Conservation (phyloP, 2,113 vertebrate species). For the Haemorhous mexicanus region DNA sequence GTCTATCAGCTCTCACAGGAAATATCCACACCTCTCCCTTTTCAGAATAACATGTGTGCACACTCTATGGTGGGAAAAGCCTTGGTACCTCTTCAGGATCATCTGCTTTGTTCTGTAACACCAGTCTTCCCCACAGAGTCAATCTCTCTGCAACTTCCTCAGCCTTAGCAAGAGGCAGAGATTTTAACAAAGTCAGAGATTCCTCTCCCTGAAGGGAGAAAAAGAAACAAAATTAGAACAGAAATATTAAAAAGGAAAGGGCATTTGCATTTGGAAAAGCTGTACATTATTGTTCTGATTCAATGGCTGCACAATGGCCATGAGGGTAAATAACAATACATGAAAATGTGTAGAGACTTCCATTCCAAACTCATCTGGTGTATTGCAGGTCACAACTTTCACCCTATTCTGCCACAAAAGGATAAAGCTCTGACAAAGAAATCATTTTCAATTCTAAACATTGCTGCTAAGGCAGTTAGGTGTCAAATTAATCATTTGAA, state of each 20-base stretch:
- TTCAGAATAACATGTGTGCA: not conserved
- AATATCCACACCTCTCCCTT: not conserved
- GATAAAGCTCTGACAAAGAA: not conserved
- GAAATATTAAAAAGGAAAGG: not conserved
- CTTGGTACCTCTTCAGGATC: conserved; percentile 73
- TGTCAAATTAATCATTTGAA: not conserved
- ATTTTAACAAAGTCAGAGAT: conserved; percentile 77
- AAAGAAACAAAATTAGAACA: not conserved
- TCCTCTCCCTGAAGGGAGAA: conserved; percentile 76
- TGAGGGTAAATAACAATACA: not conserved
- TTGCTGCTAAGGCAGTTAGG: not conserved
- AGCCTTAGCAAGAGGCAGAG: conserved; percentile 74
- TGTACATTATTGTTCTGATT: not conserved
- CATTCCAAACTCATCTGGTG: not conserved
- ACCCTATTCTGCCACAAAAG: not conserved
- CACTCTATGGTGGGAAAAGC: not conserved
- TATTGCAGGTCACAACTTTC: not conserved
- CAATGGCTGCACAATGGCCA: not conserved
- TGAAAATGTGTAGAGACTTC: not conserved
- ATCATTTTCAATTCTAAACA: not conserved
- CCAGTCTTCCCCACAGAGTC: conserved; percentile 79
- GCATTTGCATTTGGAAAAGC: not conserved
- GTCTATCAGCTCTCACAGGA: not conserved
- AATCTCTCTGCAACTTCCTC: conserved; percentile 82
- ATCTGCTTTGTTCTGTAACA: conserved; percentile 78